Evolutionary conservation across 2,888 invertebrate genomes (phyloP).

Genomic region (Hylaea fasciaria): DNA sequence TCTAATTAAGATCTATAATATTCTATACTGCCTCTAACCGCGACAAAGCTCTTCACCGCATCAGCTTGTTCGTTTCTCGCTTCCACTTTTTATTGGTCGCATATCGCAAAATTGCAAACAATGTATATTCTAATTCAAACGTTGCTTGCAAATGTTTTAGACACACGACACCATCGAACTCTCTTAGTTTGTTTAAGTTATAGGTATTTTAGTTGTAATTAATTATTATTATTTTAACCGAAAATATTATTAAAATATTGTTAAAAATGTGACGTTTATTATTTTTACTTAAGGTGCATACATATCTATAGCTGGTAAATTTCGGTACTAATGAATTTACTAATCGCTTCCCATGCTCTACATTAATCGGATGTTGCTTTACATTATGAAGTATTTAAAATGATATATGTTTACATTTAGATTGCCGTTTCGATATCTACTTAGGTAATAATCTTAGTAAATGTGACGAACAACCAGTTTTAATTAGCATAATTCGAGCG

Average conservation of each 20-base stretch:
- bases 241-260: constrained; percentile 62
- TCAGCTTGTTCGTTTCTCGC: not conserved
- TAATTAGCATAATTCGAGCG: constrained; percentile 26
- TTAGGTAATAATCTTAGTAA: constrained; percentile 4
- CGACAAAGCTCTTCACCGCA: not conserved
- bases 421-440: constrained; percentile 46
- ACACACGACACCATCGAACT: constrained; percentile 41
- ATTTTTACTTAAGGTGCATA: constrained; percentile 17
- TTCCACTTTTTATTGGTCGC: not conserved
- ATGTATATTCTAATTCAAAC: not conserved
- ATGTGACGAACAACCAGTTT: constrained; percentile 23
- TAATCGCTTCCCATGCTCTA: constrained; percentile 14
- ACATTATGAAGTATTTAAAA: constrained; percentile 14
- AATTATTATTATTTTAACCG: constrained; percentile 62
- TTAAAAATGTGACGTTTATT: constrained; percentile 48
- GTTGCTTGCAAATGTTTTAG: constrained; percentile 4
- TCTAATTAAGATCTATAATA: too few species aligned
- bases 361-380: constrained; percentile 6
- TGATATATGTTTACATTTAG: constrained; percentile 25
- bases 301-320: not conserved
- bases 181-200: constrained; percentile 51
- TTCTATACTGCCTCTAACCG: too few species aligned
- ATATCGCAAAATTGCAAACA: constrained; percentile 4
- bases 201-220: constrained; percentile 59
- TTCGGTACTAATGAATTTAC: not conserved